Percentiles rank a stretch among this genome's conserved stretches.
phyloP scores from a whole-genome alignment of 2,888 invertebrate species.

The Lasioglossum villosulum region DNA sequence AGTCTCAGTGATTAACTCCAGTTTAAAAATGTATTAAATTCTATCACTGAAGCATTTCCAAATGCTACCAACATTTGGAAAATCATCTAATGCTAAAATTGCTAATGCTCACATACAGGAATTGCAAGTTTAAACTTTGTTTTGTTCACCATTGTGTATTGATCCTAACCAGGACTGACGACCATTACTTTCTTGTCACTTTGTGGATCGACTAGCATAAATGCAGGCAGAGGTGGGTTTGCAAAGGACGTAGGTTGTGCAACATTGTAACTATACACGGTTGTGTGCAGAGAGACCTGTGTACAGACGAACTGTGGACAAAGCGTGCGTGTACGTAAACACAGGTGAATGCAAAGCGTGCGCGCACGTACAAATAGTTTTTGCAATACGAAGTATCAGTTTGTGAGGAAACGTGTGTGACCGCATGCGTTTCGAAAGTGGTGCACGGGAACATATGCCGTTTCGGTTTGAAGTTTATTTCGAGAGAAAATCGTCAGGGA shows the following conservation, averaged over 20 bases:
- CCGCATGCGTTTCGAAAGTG: neutral
- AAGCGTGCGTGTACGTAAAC: constrained; percentile 28
- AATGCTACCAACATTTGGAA: too few species aligned
- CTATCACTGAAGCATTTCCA: neutral
- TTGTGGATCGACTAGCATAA: constrained; percentile 32
- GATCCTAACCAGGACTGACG: neutral
- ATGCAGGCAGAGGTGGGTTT: constrained; percentile 2
- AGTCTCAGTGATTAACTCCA: neutral
- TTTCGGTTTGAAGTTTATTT: neutral
- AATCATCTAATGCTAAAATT: neutral
- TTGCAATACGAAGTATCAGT: constrained; percentile 12
- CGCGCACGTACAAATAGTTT: constrained; percentile 21
- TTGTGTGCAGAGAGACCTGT: neutral
- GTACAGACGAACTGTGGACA: neutral
- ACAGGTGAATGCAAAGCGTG: constrained; percentile 7
- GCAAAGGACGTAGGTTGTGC: constrained; percentile 20
- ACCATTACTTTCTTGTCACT: neutral
- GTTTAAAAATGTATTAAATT: neutral
- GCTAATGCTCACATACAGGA: too few species aligned
- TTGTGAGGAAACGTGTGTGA: neutral
- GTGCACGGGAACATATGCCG: neutral
- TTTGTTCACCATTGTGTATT: neutral
- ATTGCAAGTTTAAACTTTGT: too few species aligned
- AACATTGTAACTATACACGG: neutral
- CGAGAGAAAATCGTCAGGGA: constrained; percentile 20